phyloP scores from a whole-genome alignment of 2,113 vertebrate species.

The Saguinus midas region DNA sequence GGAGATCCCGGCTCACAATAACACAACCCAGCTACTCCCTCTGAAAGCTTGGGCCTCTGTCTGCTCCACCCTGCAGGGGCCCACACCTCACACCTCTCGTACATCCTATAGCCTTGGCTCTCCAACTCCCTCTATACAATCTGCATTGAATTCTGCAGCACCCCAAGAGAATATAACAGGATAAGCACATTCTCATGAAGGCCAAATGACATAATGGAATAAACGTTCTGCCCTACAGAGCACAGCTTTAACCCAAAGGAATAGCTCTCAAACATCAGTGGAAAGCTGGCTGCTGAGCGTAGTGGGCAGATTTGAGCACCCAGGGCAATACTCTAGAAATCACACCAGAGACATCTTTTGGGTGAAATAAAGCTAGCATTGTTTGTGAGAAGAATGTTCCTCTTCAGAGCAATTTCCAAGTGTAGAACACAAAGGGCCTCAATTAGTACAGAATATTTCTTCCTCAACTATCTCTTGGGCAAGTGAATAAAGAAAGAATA shows the following conservation, averaged over 20 bases:
- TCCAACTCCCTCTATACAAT: neutral
- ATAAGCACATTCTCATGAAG: neutral
- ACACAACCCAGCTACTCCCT: neutral
- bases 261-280: neutral
- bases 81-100: neutral
- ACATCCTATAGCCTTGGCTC: neutral
- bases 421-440: neutral
- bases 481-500: neutral
- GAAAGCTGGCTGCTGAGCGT: neutral
- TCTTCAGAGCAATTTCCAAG: neutral
- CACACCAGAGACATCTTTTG: neutral
- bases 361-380: neutral
- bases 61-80: neutral
- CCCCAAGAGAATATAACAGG: neutral
- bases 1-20: neutral
- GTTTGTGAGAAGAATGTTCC: neutral
- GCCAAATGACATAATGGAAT: neutral
- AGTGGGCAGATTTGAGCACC: neutral
- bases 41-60: neutral
- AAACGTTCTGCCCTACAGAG: neutral
- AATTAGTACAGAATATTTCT: slow-evolving; percentile 28
- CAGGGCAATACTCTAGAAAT: neutral
- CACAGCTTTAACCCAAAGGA: neutral
- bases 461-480: neutral
- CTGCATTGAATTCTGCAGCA: neutral